A percentile compares a stretch with the other conserved stretches of the same genome.
These are phyloP conservation scores for Metridium senile DNA, from an alignment of 92 coral and sea anemone species.

Conservation along the genomic window DNA sequence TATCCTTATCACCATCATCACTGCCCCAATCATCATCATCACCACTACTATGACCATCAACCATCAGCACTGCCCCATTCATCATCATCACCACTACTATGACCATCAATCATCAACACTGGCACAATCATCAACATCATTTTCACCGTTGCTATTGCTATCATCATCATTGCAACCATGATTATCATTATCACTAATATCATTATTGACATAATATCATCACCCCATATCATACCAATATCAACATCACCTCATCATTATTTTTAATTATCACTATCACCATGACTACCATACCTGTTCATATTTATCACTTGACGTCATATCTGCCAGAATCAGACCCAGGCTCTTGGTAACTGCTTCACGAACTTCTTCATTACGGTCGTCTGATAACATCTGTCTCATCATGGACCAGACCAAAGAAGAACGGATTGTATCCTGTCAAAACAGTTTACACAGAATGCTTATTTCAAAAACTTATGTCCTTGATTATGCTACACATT, in stretches of 20 bases:
- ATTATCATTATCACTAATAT: background rate
- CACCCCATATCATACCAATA: background rate
- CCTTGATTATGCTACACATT: no score
- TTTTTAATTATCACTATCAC: background rate
- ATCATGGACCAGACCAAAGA: constrained; percentile 95
- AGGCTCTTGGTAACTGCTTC: constrained; percentile 95
- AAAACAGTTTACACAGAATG: background rate
- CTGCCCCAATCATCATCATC: background rate
- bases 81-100: background rate
- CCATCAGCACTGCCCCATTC: background rate
- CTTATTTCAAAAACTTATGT: no score
- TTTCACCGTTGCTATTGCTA: background rate
- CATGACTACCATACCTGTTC: constrained; percentile 66
- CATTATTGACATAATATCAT: background rate
- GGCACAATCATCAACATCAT: background rate
- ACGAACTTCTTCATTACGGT: constrained; percentile 94
- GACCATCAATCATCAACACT: background rate
- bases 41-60: background rate
- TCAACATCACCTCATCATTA: background rate
- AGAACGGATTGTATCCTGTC: constrained; percentile 77
- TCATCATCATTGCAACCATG: background rate
- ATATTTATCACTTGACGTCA: constrained; percentile 82
- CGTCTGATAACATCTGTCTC: constrained; percentile 93
- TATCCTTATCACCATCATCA: background rate
- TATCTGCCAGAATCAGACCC: constrained; percentile 85